Evolutionary conservation across 35 echinoderm and acorn worm species (phyloP).

Genomic region (Ophioderma brevispina): DNA sequence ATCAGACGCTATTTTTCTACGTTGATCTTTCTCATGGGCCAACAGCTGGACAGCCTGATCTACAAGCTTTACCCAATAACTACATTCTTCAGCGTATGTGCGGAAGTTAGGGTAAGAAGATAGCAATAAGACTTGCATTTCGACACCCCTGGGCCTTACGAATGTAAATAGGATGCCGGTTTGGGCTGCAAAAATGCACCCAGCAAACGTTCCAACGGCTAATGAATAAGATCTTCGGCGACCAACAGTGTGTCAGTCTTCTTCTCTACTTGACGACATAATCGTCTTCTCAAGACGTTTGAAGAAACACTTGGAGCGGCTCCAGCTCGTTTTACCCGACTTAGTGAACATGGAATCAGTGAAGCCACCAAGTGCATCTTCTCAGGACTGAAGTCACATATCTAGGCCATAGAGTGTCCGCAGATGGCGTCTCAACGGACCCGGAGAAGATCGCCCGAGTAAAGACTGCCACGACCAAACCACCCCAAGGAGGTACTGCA

Average conservation of each 20-base stretch:
- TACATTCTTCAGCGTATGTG: too few relatives aligned
- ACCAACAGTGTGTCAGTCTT: too few relatives aligned
- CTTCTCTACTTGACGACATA: too few relatives aligned
- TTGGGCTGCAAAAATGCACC: slow-evolving; percentile 52
- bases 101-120: background rate
- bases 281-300: too few relatives aligned
- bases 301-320: slow-evolving; percentile 33
- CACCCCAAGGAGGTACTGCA: slow-evolving; percentile 9
- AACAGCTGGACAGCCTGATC: too few relatives aligned
- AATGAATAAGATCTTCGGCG: too few relatives aligned
- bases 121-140: slow-evolving; percentile 48
- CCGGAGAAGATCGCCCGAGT: slow-evolving; percentile 1
- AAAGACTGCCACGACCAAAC: background rate
- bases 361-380: slow-evolving; percentile 30
- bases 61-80: too few relatives aligned
- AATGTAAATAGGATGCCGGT: slow-evolving; percentile 49
- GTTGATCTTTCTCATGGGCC: too few relatives aligned
- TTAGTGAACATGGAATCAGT: background rate
- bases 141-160: slow-evolving; percentile 59
- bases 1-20: too few relatives aligned
- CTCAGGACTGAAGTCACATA: background rate
- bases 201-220: slow-evolving; percentile 42
- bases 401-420: slow-evolving; percentile 29
- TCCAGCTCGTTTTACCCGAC: slow-evolving; percentile 34
- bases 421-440: background rate